These are phyloP conservation scores for Euleptes europaea DNA, from an alignment of 2,113 vertebrate species.

Conservation along the genomic window DNA sequence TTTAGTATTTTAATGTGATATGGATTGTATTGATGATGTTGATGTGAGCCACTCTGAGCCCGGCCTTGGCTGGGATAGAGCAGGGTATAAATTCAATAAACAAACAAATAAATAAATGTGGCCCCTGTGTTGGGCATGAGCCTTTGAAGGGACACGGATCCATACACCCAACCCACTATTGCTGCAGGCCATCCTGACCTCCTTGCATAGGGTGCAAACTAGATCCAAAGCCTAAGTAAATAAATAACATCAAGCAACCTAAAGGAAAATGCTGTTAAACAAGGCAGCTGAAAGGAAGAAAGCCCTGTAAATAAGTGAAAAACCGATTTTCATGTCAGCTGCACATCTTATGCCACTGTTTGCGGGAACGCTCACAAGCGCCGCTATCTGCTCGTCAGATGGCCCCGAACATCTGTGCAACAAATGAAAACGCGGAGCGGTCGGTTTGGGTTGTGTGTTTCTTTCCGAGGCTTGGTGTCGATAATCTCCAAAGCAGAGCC, in stretches of 20 bases:
- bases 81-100: too few relatives aligned
- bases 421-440: slow-evolving; percentile 57
- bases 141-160: too few relatives aligned
- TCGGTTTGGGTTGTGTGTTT: slow-evolving; percentile 57
- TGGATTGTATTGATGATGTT: too few relatives aligned
- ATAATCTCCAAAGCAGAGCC: slow-evolving; percentile 66
- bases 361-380: not conserved
- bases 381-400: slow-evolving; percentile 46
- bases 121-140: too few relatives aligned
- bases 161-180: not conserved
- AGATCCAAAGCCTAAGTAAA: not conserved
- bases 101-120: too few relatives aligned
- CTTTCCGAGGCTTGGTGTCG: slow-evolving; percentile 59
- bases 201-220: too few relatives aligned
- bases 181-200: too few relatives aligned
- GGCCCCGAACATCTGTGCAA: slow-evolving; percentile 57
- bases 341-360: not conserved
- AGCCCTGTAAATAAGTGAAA: not conserved
- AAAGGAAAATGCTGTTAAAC: slow-evolving; percentile 31
- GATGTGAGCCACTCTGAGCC: too few relatives aligned
- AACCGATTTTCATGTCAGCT: not conserved
- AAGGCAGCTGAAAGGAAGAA: not conserved
- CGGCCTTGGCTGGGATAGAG: too few relatives aligned
- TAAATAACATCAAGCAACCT: slow-evolving; percentile 18
- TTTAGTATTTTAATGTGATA: too few relatives aligned